These are phyloP conservation scores for Hydrolagus affinis DNA, from an alignment of 2,113 vertebrate species.

Conservation along the genomic window DNA sequence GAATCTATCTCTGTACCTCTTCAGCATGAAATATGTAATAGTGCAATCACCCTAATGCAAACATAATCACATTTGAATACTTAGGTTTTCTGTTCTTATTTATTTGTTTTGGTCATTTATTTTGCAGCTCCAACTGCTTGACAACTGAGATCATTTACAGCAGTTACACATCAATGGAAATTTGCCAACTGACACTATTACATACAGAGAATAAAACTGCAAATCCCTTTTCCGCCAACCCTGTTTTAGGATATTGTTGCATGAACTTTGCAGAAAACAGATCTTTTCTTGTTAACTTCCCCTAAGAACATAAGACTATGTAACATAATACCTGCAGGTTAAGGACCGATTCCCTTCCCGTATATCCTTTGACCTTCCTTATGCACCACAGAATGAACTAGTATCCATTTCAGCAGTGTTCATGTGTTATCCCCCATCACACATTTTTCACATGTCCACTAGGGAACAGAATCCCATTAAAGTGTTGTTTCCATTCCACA, in stretches of 20 bases:
- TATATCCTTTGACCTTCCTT: not conserved
- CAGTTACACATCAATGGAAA: too few relatives aligned
- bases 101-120: too few relatives aligned
- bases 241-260: not conserved
- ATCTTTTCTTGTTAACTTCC: not conserved
- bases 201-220: too few relatives aligned
- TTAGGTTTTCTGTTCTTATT: too few relatives aligned
- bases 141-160: too few relatives aligned
- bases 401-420: not conserved
- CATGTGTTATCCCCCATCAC: not conserved
- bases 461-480: not conserved
- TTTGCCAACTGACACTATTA: too few relatives aligned
- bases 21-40: too few relatives aligned
- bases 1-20: too few relatives aligned
- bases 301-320: not conserved
- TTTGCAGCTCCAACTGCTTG: too few relatives aligned
- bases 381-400: conserved; percentile 1
- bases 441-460: not conserved
- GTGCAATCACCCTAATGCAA: too few relatives aligned
- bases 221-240: not conserved
- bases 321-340: not conserved
- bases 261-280: not conserved
- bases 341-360: not conserved
- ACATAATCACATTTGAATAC: too few relatives aligned
- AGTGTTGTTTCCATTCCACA: not conserved